Evolutionary conservation across 2,113 vertebrate species (phyloP).

Genomic region (Dromiciops gliroides): DNA sequence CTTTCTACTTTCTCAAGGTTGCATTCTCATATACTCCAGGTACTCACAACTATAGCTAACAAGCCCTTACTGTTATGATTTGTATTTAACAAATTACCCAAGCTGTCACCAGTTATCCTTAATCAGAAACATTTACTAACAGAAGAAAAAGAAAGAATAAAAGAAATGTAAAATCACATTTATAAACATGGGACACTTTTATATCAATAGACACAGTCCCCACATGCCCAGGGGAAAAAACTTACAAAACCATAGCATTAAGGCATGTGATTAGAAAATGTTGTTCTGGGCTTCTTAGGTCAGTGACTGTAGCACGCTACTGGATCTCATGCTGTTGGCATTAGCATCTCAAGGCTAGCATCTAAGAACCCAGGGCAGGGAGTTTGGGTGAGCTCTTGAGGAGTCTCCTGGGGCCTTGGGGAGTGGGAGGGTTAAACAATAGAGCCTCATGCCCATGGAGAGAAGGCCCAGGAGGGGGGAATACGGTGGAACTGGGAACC

Average conservation of each 20-base stretch:
- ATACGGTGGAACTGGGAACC: too few relatives aligned
- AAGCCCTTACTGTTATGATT: background rate
- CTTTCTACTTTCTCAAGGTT: too few relatives aligned
- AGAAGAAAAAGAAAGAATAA: background rate
- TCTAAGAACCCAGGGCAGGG: accelerated
- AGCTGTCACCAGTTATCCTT: background rate
- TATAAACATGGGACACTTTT: background rate
- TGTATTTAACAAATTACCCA: background rate
- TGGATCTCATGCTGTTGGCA: background rate
- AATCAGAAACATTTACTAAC: background rate
- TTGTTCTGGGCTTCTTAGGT: constrained; percentile 79
- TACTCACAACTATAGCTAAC: background rate
- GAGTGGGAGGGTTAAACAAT: background rate
- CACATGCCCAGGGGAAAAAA: background rate
- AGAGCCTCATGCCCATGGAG: background rate
- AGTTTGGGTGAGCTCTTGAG: background rate
- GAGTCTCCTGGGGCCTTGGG: background rate
- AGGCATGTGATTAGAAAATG: background rate
- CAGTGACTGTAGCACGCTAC: background rate
- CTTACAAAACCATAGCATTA: background rate
- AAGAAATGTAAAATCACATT: background rate
- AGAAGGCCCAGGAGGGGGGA: background rate
- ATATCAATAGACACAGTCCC: background rate
- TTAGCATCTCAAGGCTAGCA: background rate
- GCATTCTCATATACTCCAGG: too few relatives aligned